Evolutionary conservation across 23 tunicate genomes (phyloP), one percentile per base, ranked within the genome.

Genomic region (Trididemnum nubilum): DNA sequence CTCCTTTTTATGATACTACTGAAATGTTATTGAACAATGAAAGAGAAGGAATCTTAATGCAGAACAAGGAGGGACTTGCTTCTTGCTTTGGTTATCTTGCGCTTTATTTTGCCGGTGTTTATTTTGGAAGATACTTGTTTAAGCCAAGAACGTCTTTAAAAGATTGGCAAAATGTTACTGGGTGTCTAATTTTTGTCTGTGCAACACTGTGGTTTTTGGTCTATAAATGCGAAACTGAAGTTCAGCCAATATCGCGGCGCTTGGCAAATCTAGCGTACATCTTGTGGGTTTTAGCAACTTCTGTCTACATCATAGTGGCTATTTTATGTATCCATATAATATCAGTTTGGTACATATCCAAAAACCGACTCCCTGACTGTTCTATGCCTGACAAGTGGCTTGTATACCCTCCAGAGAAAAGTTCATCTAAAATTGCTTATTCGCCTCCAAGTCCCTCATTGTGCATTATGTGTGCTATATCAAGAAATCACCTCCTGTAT

Each of bases 1-100:
- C 9, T 33, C 65, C 84, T n/a, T 27, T 36, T 54, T 73, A 4
- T 63, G 67, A 76, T 52, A 35, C 84, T 22, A 83, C 93, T 0
- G 29, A 29, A 0, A 25, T 83, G 1, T 36, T 93, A 36, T 65
- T 84, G 30, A 83, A 80, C 70, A 58, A 65, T 34, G 66, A 88
- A 27, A 34, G 89, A 9, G 44, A 35, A 21, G 89, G 90, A 3
- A 60, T 93, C 63, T 36, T 93, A 0, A 80, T 93, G 89, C 86
- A 86, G 70, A 93, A 93, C 61, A 93, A 93, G 39, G 98, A 93
- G 73, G 98, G 98, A 1, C 27, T 93, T 23, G 83, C 81, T 32
- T 93, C 98, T 18, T 93, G 84, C 0, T 0, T 88, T 35, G 98
- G 98, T 0, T 79, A 27, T 28, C 65, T 93, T 23, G 65, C 90